Evolutionary conservation across 2,888 invertebrate genomes (phyloP).

Genomic region (Pandemis cinnamomeana): DNA sequence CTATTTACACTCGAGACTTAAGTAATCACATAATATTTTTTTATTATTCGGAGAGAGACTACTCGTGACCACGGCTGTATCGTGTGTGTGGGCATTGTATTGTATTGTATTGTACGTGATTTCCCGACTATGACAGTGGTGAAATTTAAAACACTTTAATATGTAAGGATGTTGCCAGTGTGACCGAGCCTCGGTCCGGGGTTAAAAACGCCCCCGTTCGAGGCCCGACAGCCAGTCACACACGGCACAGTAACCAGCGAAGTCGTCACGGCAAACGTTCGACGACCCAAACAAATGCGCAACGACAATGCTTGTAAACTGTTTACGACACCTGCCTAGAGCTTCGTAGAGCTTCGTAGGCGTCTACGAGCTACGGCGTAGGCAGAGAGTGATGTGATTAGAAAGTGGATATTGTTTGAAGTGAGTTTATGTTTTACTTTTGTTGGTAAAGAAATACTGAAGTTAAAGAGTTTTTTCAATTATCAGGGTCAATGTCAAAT

Average conservation of each 20-base stretch:
- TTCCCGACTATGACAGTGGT: no score
- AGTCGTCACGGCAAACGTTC: conserved; percentile 47
- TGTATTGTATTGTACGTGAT: no score
- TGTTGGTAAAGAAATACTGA: background rate
- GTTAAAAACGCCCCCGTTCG: conserved; percentile 65
- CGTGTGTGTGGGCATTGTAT: no score
- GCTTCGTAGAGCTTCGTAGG: conserved; percentile 20
- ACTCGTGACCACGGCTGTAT: no score
- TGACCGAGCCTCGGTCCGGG: conserved; percentile 58
- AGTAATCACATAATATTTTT: no score
- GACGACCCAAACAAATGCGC: conserved; percentile 13
- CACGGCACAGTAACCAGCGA: conserved; percentile 56
- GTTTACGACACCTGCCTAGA: conserved; percentile 8
- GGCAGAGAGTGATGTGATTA: conserved; percentile 20
- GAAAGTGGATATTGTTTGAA: conserved; percentile 10
- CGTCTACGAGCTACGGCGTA: conserved; percentile 34
- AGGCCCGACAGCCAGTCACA: conserved; percentile 64
- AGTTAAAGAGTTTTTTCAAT: no score
- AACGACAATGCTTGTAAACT: conserved; percentile 17
- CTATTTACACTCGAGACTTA: no score
- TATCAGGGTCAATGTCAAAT: no score
- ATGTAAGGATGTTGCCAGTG: conserved; percentile 44
- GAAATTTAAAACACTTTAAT: background rate
- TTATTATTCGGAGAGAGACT: no score
- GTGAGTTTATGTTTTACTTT: conserved; percentile 17